Percentiles rank a stretch among this genome's conserved stretches.
These are phyloP conservation scores for Micoletzkya japonica DNA, from an alignment of 2,888 invertebrate species.

Conservation along the genomic window DNA sequence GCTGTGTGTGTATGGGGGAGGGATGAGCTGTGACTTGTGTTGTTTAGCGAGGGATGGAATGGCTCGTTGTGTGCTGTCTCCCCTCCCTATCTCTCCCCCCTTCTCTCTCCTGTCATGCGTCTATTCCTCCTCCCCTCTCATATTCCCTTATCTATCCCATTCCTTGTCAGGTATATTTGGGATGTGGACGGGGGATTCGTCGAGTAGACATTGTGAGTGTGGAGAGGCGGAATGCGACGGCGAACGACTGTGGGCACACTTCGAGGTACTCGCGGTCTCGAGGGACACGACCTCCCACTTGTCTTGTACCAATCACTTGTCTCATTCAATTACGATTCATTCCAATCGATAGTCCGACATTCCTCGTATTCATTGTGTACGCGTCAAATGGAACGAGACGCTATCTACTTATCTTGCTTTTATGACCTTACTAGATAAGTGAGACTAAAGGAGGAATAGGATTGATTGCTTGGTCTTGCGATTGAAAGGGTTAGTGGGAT, in stretches of 20 bases:
- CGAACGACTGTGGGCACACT: constrained; percentile 45
- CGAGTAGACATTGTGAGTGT: constrained; percentile 26
- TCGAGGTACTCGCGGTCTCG: too few species aligned
- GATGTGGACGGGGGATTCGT: constrained; percentile 26
- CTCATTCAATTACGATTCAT: too few species aligned
- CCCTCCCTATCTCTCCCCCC: constrained; percentile 14
- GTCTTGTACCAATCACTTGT: neutral
- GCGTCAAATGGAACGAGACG: neutral
- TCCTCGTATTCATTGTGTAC: neutral
- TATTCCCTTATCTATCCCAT: neutral
- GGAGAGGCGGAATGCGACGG: constrained; percentile 36
- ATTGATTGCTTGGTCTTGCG: constrained; percentile 7
- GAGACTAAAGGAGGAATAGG: neutral
- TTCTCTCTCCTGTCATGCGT: constrained; percentile 4
- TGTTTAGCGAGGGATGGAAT: neutral
- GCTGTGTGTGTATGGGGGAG: too few species aligned
- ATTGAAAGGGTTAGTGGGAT: neutral
- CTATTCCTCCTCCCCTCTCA: constrained; percentile 14
- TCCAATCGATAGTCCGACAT: too few species aligned
- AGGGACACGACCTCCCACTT: too few species aligned
- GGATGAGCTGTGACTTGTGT: constrained; percentile 3
- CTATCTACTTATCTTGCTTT: too few species aligned
- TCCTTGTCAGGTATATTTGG: constrained; percentile 15
- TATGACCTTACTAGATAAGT: too few species aligned
- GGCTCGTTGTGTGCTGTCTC: neutral